These are phyloP conservation scores for Morbakka virulenta DNA, from an alignment of 30 jellyfish, hydroid and myxozoan species.

Conservation along the genomic window DNA sequence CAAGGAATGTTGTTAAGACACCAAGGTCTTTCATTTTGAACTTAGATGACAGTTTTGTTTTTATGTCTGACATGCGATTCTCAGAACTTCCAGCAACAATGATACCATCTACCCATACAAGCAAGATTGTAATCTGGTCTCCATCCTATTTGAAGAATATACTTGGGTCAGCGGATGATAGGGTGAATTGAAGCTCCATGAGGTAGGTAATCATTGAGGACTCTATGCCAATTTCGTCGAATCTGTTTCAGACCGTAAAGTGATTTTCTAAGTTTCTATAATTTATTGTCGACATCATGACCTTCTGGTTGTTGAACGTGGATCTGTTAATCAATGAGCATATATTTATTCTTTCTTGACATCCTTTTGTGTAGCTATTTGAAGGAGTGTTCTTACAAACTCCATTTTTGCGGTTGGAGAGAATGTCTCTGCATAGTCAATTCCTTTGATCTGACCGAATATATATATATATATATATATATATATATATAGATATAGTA, in stretches of 20 bases:
- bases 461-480: too few species aligned
- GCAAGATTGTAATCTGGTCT: not conserved
- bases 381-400: constrained; percentile 22
- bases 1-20: constrained; percentile 40
- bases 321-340: too few species aligned
- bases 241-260: constrained; percentile 67
- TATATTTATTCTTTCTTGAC: constrained; percentile 34
- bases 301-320: constrained; percentile 49
- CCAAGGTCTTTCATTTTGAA: constrained; percentile 64
- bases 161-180: constrained; percentile 58
- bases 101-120: constrained; percentile 42
- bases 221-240: constrained; percentile 54
- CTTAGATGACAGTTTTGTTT: not conserved
- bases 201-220: constrained; percentile 18
- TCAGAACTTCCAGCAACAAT: constrained; percentile 6
- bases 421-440: constrained; percentile 31
- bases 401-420: constrained; percentile 56
- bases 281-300: not conserved
- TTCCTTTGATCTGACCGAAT: constrained; percentile 40
- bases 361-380: constrained; percentile 18
- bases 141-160: not conserved
- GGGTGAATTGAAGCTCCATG: not conserved
- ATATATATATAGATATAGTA: too few species aligned
- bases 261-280: constrained; percentile 62
- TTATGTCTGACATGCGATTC: not conserved